phyloP scores from a whole-genome alignment of 1,140 invertebrate species.

The Anastrepha ludens region DNA sequence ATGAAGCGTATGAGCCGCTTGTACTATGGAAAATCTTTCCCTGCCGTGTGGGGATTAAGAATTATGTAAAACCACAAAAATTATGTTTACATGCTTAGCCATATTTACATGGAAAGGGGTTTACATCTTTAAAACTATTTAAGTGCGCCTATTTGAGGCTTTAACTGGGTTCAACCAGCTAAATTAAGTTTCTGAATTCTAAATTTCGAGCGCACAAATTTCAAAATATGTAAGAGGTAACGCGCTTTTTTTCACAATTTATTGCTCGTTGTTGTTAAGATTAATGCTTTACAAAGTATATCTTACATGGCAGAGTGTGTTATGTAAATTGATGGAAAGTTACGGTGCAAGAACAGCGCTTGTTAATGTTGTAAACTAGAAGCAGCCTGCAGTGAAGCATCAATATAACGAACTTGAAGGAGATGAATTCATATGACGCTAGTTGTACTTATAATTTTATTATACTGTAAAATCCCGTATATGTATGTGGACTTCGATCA shows the following conservation, averaged over 20 bases:
- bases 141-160: background rate
- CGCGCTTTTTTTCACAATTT: background rate
- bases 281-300: background rate
- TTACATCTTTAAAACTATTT: background rate
- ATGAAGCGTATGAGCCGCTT: background rate
- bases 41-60: background rate
- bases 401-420: too few species aligned
- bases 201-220: background rate
- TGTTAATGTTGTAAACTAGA: too few species aligned
- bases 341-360: background rate
- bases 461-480: too few species aligned
- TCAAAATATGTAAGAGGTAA: background rate
- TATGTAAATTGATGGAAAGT: background rate
- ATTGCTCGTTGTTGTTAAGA: background rate
- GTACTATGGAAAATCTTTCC: background rate
- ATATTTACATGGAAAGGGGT: background rate
- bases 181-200: background rate
- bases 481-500: too few species aligned
- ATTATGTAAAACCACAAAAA: constrained; percentile 38
- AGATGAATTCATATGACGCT: too few species aligned
- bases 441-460: too few species aligned
- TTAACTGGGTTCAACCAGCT: background rate
- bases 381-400: too few species aligned
- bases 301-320: background rate
- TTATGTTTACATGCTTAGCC: background rate